These are phyloP conservation scores for Fukomys damarensis DNA, from an alignment of 2,113 vertebrate species.

Conservation along the genomic window DNA sequence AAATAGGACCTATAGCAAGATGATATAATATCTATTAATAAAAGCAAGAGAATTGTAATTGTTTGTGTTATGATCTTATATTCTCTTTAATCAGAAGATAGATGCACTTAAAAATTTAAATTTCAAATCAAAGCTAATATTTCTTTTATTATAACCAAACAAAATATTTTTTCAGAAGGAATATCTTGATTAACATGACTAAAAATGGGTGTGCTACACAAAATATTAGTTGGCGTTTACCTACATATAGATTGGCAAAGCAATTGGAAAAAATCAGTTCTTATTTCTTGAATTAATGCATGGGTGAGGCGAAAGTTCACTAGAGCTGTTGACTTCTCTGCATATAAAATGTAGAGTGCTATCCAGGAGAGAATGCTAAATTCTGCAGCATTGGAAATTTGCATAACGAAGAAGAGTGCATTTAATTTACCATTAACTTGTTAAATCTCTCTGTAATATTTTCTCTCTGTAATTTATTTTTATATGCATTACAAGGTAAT, in stretches of 20 bases:
- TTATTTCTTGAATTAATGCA: conserved; percentile 69
- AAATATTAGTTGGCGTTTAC: background rate
- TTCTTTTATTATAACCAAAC: background rate
- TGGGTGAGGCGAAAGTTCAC: conserved; percentile 75
- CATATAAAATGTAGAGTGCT: conserved; percentile 73
- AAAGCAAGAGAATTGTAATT: background rate
- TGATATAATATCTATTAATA: background rate
- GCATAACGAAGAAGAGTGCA: conserved; percentile 78
- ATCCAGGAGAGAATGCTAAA: conserved; percentile 77
- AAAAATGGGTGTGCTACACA: background rate
- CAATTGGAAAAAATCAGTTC: background rate
- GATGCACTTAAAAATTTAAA: background rate
- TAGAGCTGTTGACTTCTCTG: conserved; percentile 72
- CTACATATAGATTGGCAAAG: background rate
- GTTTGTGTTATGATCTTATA: background rate
- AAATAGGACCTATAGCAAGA: background rate
- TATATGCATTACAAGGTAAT: conserved; percentile 79
- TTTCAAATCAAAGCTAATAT: conserved; percentile 14
- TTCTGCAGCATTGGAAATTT: conserved; percentile 69
- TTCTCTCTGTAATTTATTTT: conserved; percentile 80
- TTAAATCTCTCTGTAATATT: conserved; percentile 77
- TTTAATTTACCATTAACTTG: conserved; percentile 82
- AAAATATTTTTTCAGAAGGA: background rate
- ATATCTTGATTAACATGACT: background rate
- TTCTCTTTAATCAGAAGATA: conserved; percentile 1